Conservation (phyloP, 2,888 invertebrate genomes). For the Hyposoter dolosus region DNA sequence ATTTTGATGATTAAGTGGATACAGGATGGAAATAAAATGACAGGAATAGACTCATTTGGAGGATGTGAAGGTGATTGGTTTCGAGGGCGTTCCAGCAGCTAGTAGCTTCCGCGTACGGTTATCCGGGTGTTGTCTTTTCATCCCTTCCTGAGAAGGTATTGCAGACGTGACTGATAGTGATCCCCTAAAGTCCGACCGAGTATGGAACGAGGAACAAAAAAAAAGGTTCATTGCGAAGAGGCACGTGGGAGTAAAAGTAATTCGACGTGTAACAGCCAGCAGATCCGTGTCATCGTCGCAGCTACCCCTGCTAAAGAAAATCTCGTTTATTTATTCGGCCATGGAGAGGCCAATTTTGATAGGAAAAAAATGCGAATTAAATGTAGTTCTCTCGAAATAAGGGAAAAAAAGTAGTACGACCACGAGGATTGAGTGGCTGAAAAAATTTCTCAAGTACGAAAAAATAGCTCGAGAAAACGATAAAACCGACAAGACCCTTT, state of each 20-base stretch:
- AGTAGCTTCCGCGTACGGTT: constrained; percentile 2
- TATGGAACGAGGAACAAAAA: background rate
- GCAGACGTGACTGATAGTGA: constrained; percentile 19
- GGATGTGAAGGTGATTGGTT: constrained; percentile 9
- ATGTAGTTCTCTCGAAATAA: background rate
- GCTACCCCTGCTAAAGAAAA: background rate
- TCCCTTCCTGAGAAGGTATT: constrained; percentile 13
- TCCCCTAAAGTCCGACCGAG: constrained; percentile 10
- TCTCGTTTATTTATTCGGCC: constrained; percentile 15
- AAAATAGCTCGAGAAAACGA: background rate
- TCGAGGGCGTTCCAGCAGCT: constrained; percentile 16
- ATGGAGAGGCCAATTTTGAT: background rate
- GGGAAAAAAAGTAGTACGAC: background rate
- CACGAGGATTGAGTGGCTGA: background rate
- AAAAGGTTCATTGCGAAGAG: constrained; percentile 10
- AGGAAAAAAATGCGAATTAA: background rate
- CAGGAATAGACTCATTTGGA: background rate
- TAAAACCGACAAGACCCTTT: background rate
- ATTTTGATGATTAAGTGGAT: constrained; percentile 1
- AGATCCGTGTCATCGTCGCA: background rate
- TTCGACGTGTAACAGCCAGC: constrained; percentile 1
- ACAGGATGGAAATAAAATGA: background rate
- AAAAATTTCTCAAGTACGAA: background rate
- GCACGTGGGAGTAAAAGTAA: constrained; percentile 28
- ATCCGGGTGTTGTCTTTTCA: background rate